Conservation (phyloP, 2,888 invertebrate genomes). For the Nezara viridula region DNA sequence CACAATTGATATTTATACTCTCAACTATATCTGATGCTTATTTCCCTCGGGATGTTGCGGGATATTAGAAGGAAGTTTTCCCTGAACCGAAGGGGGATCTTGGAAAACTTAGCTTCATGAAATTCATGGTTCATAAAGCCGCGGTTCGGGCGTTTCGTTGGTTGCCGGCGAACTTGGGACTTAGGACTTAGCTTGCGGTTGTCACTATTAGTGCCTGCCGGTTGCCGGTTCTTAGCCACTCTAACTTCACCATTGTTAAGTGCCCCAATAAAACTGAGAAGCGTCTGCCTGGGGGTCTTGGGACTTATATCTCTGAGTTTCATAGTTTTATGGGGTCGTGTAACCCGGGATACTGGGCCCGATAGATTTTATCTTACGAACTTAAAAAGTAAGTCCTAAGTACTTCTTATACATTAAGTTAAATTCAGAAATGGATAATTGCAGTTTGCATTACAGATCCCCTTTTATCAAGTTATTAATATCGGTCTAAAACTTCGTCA, state of each 20-base stretch:
- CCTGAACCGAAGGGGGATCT: background rate
- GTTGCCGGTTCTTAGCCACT: background rate
- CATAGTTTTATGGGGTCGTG: constrained; percentile 11
- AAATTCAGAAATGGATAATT: background rate
- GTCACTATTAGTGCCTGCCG: constrained; percentile 18
- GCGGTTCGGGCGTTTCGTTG: constrained; percentile 28
- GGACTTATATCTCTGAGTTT: background rate
- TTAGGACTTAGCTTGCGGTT: constrained; percentile 20
- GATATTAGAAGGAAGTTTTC: constrained; percentile 38
- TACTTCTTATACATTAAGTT: background rate
- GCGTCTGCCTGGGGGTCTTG: background rate
- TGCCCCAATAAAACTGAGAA: constrained; percentile 16
- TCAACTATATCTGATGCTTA: constrained; percentile 47
- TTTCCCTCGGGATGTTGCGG: constrained; percentile 40
- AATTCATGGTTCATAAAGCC: constrained; percentile 54
- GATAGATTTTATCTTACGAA: background rate
- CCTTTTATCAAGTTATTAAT: too few relatives aligned
- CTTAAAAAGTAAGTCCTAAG: background rate
- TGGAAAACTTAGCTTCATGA: constrained; percentile 43
- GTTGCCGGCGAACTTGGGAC: background rate
- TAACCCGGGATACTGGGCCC: background rate
- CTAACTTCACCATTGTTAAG: constrained; percentile 1
- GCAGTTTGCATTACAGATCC: too few relatives aligned
- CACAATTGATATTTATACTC: constrained; percentile 55
- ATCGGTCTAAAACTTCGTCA: too few relatives aligned